Percentiles rank a stretch among this genome's conserved stretches.
Evolutionary conservation across 2,113 vertebrate genomes (phyloP).

Genomic region (Trochalopteron elliotii): DNA sequence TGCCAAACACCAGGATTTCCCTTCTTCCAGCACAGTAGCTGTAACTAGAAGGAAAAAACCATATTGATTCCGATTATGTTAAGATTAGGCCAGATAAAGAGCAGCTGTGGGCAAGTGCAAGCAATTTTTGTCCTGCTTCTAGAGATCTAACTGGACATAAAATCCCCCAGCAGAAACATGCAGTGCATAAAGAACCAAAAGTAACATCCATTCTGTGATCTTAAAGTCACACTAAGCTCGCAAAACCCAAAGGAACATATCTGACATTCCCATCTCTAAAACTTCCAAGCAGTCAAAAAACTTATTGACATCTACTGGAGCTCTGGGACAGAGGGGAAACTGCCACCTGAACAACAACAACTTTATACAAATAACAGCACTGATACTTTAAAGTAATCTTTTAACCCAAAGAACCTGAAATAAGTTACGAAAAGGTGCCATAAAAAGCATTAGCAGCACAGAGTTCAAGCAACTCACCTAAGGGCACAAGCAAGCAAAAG

Average conservation of each 20-base stretch:
- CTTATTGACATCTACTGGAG: neutral
- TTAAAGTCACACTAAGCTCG: neutral
- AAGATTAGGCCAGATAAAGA: neutral
- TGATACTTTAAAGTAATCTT: neutral
- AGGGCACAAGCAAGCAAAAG: neutral
- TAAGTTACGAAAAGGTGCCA: neutral
- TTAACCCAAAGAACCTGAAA: neutral
- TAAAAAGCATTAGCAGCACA: neutral
- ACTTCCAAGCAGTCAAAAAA: neutral
- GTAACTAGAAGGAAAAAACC: neutral
- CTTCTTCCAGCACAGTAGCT: neutral
- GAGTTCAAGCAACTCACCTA: constrained; percentile 26
- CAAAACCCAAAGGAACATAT: neutral
- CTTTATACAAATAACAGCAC: neutral
- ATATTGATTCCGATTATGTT: neutral
- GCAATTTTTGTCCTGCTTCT: neutral
- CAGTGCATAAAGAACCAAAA: neutral
- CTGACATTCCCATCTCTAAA: neutral
- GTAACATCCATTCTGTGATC: neutral
- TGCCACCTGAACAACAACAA: neutral
- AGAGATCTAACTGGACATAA: neutral
- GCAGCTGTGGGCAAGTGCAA: neutral
- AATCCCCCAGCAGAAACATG: neutral
- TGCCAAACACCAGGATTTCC: neutral
- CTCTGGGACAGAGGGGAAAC: neutral